phyloP scores from a whole-genome alignment of 2,888 invertebrate species.

The Seira musarum region DNA sequence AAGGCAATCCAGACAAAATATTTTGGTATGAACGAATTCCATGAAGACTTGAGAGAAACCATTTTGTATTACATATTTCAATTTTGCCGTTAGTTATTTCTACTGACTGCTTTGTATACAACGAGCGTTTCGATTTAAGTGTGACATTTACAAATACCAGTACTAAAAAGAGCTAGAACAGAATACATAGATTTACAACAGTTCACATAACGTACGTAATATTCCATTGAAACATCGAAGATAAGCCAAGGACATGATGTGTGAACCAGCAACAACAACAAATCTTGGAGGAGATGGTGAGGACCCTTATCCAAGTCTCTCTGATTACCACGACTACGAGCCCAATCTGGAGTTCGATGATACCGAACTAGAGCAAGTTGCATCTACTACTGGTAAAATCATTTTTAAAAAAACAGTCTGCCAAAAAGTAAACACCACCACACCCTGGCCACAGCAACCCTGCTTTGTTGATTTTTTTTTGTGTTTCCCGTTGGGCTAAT shows the following conservation, averaged over 20 bases:
- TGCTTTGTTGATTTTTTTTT: slow-evolving; percentile 21
- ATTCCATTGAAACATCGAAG: neutral
- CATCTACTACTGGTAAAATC: slow-evolving; percentile 79
- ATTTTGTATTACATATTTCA: neutral
- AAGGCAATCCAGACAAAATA: no score
- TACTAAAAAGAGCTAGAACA: neutral
- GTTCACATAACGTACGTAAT: neutral
- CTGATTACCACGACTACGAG: slow-evolving; percentile 94
- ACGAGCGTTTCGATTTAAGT: neutral
- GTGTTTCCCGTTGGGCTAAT: slow-evolving; percentile 16
- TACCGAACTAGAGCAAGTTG: slow-evolving; percentile 85
- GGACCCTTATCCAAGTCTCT: slow-evolving; percentile 82
- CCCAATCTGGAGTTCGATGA: slow-evolving; percentile 98
- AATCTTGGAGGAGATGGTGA: slow-evolving; percentile 44
- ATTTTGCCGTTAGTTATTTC: no score
- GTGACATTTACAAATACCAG: neutral
- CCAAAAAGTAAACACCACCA: neutral
- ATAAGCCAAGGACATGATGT: slow-evolving; percentile 29
- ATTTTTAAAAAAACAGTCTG: slow-evolving; percentile 7
- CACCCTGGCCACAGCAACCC: neutral
- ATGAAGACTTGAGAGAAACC: neutral
- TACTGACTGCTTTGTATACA: no score
- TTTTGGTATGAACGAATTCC: neutral
- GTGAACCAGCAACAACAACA: slow-evolving; percentile 45
- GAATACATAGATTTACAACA: neutral